These are phyloP conservation scores for Chloroceryle inda DNA, from an alignment of 2,797 vertebrate species.

Conservation along the genomic window DNA sequence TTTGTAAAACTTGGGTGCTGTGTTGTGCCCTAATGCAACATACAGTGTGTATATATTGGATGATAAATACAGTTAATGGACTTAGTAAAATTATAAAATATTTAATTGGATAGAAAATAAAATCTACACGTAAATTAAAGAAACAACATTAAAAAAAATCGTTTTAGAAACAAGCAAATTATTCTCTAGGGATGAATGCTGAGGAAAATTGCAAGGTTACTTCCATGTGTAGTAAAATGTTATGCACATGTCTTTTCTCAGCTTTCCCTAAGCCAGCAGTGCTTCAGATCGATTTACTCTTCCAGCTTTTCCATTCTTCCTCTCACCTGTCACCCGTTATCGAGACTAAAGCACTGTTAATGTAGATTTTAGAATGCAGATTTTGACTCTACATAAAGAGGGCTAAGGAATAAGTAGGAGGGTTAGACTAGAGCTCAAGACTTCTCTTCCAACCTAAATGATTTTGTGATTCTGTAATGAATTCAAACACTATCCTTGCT, in stretches of 20 bases:
- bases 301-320: not conserved
- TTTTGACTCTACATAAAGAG: not conserved
- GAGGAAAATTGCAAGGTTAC: not conserved
- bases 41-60: not conserved
- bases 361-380: not conserved
- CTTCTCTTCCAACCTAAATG: not conserved
- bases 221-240: not conserved
- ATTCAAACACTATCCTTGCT: not conserved
- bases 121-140: not conserved
- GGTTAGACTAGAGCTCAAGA: not conserved
- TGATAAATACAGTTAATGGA: not conserved
- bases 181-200: not conserved
- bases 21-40: not conserved
- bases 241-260: not conserved
- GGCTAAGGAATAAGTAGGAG: not conserved
- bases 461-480: not conserved
- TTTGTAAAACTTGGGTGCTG: not conserved
- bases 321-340: not conserved
- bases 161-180: conserved; percentile 1
- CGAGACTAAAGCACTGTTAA: not conserved
- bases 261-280: not conserved
- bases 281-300: not conserved
- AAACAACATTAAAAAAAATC: not conserved
- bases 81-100: not conserved
- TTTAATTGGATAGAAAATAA: not conserved